Base-by-base conservation (phyloP, 2,797 vertebrate genomes). In the Lophura swinhoii region DNA sequence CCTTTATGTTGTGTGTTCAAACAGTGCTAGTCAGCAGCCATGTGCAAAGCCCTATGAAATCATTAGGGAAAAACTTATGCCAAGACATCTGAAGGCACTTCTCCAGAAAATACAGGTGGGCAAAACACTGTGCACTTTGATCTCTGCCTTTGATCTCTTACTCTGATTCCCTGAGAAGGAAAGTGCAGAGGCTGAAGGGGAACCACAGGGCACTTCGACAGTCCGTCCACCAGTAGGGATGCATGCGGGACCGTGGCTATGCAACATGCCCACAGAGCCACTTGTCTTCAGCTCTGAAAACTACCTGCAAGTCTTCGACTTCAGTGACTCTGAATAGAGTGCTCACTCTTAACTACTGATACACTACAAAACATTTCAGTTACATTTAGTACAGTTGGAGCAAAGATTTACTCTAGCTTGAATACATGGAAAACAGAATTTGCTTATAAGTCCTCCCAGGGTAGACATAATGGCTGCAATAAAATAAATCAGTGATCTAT, bases 391-490 rank as follows among this genome's bases (percentile, higher is more conserved):
- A 59, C 18, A 77, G 20, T 0, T 86, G 76, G 6, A n/a, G n/a
- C 44, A 95, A 95, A 82, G 10, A 31, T 44, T 83, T 89, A 76
- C 9, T 23, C 60, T 49, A 5, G 5, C 51, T 87, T 92, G 80
- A 80, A 73, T 49, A 56, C 80, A 49, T 28, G 62, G 43, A 53
- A 75, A 84, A 35, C 1, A 73, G 11, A 9, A 62, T 46, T 33
- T 6, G 4, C 78, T 88, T 3, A 0, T 48, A 55, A 84, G n/a
- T 60, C 22, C 41, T 92, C 49, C 33, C 77, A 43, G 72, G 53
- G 22, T 84, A 51, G 20, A 35, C 7, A 13, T 8, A 31, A 21
- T n/a, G 22, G 53, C 55, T 35, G 28, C 60, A 90, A 41, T 87
- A 88, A 87, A 55, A 18, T 70, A 60, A 33, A 53, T 77, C 79